Evolutionary conservation across 2,797 vertebrate species (phyloP).

Genomic region (Lagocephalus sceleratus): DNA sequence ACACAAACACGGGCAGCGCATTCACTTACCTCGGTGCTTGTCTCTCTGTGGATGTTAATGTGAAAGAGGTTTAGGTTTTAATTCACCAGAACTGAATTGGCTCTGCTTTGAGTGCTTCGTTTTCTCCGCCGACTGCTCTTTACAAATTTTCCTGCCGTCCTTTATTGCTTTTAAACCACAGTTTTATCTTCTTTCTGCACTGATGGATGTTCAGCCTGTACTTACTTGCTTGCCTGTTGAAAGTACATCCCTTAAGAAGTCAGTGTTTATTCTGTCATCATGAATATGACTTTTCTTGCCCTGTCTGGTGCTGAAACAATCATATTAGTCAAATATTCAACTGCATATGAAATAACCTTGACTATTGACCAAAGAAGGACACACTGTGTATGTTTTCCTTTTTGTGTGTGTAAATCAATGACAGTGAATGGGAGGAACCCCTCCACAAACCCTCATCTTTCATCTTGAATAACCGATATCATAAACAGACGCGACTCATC

Average conservation of each 20-base stretch:
- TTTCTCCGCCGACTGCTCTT: constrained; percentile 46
- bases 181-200: constrained; percentile 40
- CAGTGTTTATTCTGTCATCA: constrained; percentile 24
- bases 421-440: constrained; percentile 77
- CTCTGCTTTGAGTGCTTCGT: constrained; percentile 54
- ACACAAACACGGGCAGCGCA: constrained; percentile 88
- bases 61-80: constrained; percentile 62
- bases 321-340: constrained; percentile 57
- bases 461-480: constrained; percentile 79
- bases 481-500: constrained; percentile 75
- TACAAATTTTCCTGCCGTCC: constrained; percentile 39
- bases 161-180: constrained; percentile 61
- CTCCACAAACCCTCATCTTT: constrained; percentile 77
- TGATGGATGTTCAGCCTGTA: constrained; percentile 46
- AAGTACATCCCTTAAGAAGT: constrained; percentile 34
- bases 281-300: constrained; percentile 29
- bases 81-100: constrained; percentile 57
- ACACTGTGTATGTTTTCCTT: constrained; percentile 49
- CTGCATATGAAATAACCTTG: constrained; percentile 72
- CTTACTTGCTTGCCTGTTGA: constrained; percentile 31
- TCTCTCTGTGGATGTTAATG: constrained; percentile 66
- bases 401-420: constrained; percentile 74
- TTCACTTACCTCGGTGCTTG: constrained; percentile 62
- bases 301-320: constrained; percentile 24
- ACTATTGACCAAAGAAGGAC: constrained; percentile 74